Evolutionary conservation across 2,797 vertebrate species (phyloP), one percentile per base, ranked within the genome.

Genomic region (Cygnus olor): DNA sequence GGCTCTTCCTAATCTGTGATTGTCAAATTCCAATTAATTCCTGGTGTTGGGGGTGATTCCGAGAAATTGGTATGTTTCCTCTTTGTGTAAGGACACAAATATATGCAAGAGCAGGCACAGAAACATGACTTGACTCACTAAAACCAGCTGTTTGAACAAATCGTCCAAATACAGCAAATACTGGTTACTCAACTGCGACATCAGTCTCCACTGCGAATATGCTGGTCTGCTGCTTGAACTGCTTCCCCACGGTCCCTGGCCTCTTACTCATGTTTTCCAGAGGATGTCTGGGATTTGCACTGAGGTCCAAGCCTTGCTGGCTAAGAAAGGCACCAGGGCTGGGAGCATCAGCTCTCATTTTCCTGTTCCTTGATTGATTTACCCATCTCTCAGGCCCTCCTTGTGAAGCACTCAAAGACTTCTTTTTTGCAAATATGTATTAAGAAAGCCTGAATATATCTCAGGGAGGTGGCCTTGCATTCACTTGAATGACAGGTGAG

Each of bases 111-210:
- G 21, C 11, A 58, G 2, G 3, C 32, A 58, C 6, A 80, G 40
- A 82, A 80, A 32, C 61, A 81, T 30, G 30, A 71, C 40, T 47
- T 32, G 38, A 40, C 74, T 71, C 65, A 58, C 49, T 76, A 74
- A 90, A 93, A 77, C 22, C 54, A 74, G 61, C 54, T 84, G 32
- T 53, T 82, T 42, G 63, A 91, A 36, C 42, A 88, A 91, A 74
- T 36, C 21, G 34, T 44, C 20, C 40, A 60, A 54, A 56, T 51
- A 44, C 1, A 84, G 73, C 47, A 83, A 56, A 30, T 61, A 28
- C 32, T 27, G 57, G 34, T 66, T 65, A 57, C 42, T 74, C 32
- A 77, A 63, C 40, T 74, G 57, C 47, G 72, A 11, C 57, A 17
- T 49, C 12, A 9, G 9, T 61, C 47, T 81, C 36, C 16, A 11